phyloP scores from a whole-genome alignment of 2,113 vertebrate species.

The Pachyramphus minor region DNA sequence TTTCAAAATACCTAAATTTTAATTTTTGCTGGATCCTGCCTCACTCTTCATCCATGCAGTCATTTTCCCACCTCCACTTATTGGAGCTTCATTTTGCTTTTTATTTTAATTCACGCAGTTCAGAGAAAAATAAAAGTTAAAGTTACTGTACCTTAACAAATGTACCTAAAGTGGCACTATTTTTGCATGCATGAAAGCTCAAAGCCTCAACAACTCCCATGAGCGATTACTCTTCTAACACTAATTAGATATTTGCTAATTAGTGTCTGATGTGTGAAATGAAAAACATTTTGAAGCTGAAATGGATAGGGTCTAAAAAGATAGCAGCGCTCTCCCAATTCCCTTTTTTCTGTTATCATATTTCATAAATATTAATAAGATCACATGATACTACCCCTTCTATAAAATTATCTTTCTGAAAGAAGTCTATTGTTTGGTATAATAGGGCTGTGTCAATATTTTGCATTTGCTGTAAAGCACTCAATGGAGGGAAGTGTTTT shows the following conservation, averaged over 20 bases:
- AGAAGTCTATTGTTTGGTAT: constrained; percentile 77
- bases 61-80: not conserved
- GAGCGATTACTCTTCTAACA: constrained; percentile 93
- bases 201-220: constrained; percentile 84
- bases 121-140: constrained; percentile 75
- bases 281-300: constrained; percentile 90
- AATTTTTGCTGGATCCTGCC: not conserved
- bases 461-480: constrained; percentile 77
- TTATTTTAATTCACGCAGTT: constrained; percentile 53
- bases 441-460: constrained; percentile 83
- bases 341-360: constrained; percentile 80
- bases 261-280: constrained; percentile 91
- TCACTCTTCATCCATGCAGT: not conserved
- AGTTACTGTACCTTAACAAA: constrained; percentile 83
- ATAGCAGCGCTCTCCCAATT: constrained; percentile 78
- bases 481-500: constrained; percentile 72
- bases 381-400: constrained; percentile 77
- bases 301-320: constrained; percentile 81
- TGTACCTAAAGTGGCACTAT: constrained; percentile 77
- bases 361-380: constrained; percentile 88
- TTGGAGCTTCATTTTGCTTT: constrained; percentile 40
- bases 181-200: constrained; percentile 80
- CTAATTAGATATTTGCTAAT: constrained; percentile 97
- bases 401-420: constrained; percentile 76
- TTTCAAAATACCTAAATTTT: not conserved